phyloP scores from a whole-genome alignment of 2,113 vertebrate genomes.

The Lepus europaeus region DNA sequence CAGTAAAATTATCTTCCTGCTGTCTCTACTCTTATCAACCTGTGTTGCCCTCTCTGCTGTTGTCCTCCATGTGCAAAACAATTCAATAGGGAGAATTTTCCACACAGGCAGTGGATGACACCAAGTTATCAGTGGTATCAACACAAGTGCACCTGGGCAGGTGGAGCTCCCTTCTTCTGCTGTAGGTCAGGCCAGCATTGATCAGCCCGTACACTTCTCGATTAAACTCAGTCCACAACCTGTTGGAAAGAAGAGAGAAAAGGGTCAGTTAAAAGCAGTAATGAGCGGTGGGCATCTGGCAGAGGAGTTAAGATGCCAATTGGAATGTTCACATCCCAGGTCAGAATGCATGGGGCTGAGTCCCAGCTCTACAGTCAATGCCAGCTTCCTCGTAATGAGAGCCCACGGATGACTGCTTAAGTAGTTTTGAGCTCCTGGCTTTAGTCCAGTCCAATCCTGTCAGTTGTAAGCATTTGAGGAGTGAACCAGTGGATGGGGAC shows the following conservation, averaged over 20 bases:
- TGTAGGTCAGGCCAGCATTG: conserved; percentile 57
- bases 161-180: conserved; percentile 65
- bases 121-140: conserved; percentile 69
- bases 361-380: too few species aligned
- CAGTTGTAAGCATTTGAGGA: too few species aligned
- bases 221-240: conserved; percentile 73
- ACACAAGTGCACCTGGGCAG: conserved; percentile 48
- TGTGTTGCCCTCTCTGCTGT: conserved; percentile 86
- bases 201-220: conserved; percentile 75
- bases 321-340: too few species aligned
- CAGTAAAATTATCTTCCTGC: conserved; percentile 87
- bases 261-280: conserved; percentile 2
- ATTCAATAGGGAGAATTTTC: conserved; percentile 77
- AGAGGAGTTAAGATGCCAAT: too few species aligned
- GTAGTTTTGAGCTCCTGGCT: too few species aligned
- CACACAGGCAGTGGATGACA: conserved; percentile 86
- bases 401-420: too few species aligned
- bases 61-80: conserved; percentile 89
- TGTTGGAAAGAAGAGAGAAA: conserved; percentile 79
- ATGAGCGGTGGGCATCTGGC: not conserved
- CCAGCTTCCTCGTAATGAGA: too few species aligned
- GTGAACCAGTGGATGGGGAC: too few species aligned
- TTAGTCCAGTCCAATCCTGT: too few species aligned
- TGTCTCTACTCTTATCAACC: conserved; percentile 87
- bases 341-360: too few species aligned